Evolutionary conservation across 2,113 vertebrate genomes (phyloP), one percentile per base, ranked within the genome.

Genomic region (Zosterops hypoxanthus): DNA sequence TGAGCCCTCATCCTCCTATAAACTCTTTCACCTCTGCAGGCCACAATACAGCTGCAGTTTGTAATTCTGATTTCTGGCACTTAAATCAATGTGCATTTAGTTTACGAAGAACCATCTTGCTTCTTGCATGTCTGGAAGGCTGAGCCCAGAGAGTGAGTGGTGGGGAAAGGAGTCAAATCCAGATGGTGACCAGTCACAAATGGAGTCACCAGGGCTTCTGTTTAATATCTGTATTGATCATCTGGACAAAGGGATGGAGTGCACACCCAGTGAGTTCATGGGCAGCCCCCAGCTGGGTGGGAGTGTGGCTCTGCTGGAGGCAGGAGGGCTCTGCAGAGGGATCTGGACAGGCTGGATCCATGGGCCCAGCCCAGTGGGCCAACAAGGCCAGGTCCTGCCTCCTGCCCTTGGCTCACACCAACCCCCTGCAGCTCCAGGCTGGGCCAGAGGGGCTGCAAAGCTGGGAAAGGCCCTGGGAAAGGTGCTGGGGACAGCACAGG

Each of bases 231-330:
- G 64, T 14, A 39, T 0, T 9, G 18, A 12, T 55, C 3, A 2
- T 9, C 23, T 46, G 7, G 28, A 14, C 7, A 26, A 36, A 47
- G 39, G 5, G 2, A 63, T 26, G 0, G 2, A 36, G 47, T 4
- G 5, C 39, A 46, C 39, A 21, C 17, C 7, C 22, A 26, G 22
- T 23, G 11, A 60, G 5, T 24, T 59, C 15, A 5, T 3, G 3
- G 44, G 5, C 14, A 14, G 1, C 44, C 49, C 28, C 26, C 42
- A 81, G 41, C 8, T 39, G n/a, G 28, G n/a, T 66, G 63, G 33
- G 15, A 56, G 50, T 56, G 52, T 49, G 42, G 64, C 22, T 49
- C 34, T 69, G 29, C 79, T 69, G 64, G 78, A 56, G 23, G 34
- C 53, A 69, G 52, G 34, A 39, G 16, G 50, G n/a, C 78, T 57